Evolutionary conservation across 2,797 vertebrate species (phyloP).

Genomic region (Gila robusta): DNA sequence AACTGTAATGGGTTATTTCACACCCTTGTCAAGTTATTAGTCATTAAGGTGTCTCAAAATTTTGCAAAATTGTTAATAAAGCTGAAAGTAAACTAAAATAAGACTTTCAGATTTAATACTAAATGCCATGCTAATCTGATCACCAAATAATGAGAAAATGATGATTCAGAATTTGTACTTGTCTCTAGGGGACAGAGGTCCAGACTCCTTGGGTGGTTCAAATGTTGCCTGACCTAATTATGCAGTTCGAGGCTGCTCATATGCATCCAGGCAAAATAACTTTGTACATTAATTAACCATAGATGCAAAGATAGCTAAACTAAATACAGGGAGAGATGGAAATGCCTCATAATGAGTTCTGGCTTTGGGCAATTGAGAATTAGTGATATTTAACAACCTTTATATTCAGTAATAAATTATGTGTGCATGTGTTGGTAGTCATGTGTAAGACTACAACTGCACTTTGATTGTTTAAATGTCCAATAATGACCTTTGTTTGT

Average conservation of each 20-base stretch:
- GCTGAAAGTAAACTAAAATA: not conserved
- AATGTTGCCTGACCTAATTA: slow-evolving; percentile 59
- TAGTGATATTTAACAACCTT: slow-evolving; percentile 54
- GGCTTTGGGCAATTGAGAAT: slow-evolving; percentile 38
- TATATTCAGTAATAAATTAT: slow-evolving; percentile 36
- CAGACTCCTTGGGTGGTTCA: slow-evolving; percentile 39
- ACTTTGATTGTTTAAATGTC: slow-evolving; percentile 32
- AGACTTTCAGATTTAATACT: not conserved
- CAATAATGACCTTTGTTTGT: slow-evolving; percentile 29
- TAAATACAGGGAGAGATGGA: slow-evolving; percentile 41
- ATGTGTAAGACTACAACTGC: slow-evolving; percentile 22
- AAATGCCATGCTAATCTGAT: slow-evolving; percentile 14
- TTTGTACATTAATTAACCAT: slow-evolving; percentile 55
- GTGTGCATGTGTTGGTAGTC: slow-evolving; percentile 19
- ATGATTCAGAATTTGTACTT: slow-evolving; percentile 31
- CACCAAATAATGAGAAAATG: slow-evolving; percentile 20
- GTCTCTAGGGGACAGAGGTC: slow-evolving; percentile 20
- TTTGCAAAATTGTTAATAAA: not conserved
- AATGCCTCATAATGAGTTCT: slow-evolving; percentile 45
- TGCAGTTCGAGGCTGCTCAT: slow-evolving; percentile 56
- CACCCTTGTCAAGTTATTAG: not conserved
- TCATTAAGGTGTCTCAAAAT: not conserved
- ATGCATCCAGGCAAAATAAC: slow-evolving; percentile 58
- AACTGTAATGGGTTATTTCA: not conserved
- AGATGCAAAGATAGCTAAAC: slow-evolving; percentile 55